Conservation (phyloP, 2,113 vertebrate species). For the Perccottus glenii region DNA sequence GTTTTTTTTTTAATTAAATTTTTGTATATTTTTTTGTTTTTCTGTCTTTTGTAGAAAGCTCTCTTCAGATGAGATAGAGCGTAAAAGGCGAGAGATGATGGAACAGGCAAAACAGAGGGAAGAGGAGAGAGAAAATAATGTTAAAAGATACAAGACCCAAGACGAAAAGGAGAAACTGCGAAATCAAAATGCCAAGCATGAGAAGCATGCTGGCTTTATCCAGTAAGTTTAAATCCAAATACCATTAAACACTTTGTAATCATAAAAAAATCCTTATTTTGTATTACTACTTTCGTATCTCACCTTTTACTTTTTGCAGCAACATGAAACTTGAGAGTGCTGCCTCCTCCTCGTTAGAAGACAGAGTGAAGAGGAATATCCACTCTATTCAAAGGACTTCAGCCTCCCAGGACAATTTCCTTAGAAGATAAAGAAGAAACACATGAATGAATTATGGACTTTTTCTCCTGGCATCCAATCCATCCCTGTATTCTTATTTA, state of each 20-base stretch:
- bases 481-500: background rate
- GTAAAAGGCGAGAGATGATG: conserved; percentile 89
- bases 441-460: background rate
- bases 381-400: conserved; percentile 94
- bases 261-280: background rate
- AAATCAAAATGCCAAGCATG: conserved; percentile 70
- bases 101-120: conserved; percentile 90
- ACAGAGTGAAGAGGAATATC: conserved; percentile 95
- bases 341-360: conserved; percentile 87
- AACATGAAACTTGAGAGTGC: conserved; percentile 93
- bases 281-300: background rate
- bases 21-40: background rate
- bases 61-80: conserved; percentile 88
- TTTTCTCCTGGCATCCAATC: background rate
- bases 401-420: conserved; percentile 91
- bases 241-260: background rate
- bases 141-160: conserved; percentile 84
- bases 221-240: conserved; percentile 80
- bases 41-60: conserved; percentile 79
- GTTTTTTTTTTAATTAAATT: background rate
- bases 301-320: conserved; percentile 65
- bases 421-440: conserved; percentile 83
- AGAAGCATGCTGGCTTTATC: conserved; percentile 85
- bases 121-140: conserved; percentile 85
- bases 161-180: conserved; percentile 84